phyloP scores from a whole-genome alignment of 2,888 invertebrate genomes.

The Corythucha ciliata region DNA sequence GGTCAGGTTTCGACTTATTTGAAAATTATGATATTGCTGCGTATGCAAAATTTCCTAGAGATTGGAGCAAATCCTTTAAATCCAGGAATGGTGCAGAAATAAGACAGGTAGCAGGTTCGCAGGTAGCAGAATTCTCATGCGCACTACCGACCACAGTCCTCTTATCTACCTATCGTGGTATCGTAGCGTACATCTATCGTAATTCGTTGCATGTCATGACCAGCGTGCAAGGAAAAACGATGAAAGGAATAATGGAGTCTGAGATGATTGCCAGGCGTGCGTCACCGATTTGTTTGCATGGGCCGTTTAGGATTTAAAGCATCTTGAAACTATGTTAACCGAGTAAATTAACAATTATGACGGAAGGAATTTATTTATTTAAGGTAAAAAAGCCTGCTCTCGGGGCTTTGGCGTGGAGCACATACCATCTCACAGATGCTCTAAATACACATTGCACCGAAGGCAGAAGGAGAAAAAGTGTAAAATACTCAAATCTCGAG shows the following conservation, averaged over 20 bases:
- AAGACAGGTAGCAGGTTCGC: no score
- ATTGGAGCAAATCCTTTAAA: no score
- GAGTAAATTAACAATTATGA: background rate
- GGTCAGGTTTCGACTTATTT: no score
- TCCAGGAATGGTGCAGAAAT: no score
- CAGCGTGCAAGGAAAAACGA: no score
- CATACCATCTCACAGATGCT: conserved; percentile 37
- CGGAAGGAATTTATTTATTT: background rate
- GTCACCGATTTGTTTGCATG: background rate
- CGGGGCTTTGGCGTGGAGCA: conserved; percentile 43
- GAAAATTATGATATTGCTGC: no score
- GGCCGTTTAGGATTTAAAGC: background rate
- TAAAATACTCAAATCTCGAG: conserved; percentile 46
- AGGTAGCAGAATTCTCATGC: no score
- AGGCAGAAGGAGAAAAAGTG: conserved; percentile 42
- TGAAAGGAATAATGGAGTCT: background rate
- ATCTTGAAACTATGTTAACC: background rate
- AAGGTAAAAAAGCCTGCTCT: conserved; percentile 28
- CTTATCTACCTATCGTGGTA: no score
- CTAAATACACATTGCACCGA: conserved; percentile 22
- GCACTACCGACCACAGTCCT: no score
- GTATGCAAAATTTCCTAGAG: no score
- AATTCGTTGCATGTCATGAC: no score
- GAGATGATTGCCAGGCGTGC: background rate
- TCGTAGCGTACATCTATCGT: no score